phyloP scores from a whole-genome alignment of 2,888 invertebrate species.

The Druceiella hillmani region DNA sequence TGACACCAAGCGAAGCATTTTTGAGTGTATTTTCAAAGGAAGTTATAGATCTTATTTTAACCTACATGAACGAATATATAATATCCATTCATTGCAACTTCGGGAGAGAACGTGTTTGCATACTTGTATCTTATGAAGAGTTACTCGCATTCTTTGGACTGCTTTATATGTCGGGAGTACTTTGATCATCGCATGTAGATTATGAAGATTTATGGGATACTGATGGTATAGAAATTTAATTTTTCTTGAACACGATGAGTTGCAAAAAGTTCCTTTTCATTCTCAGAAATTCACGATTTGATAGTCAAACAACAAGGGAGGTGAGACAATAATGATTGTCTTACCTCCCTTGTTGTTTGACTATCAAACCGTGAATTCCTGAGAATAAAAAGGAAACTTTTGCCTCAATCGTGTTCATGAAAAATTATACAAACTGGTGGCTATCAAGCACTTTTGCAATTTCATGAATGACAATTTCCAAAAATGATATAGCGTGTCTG shows the following conservation, averaged over 20 bases:
- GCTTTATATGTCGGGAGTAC: slow-evolving; percentile 13
- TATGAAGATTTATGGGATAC: slow-evolving; percentile 15
- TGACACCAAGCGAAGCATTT: slow-evolving; percentile 2
- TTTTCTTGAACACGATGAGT: slow-evolving; percentile 11
- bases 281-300: slow-evolving; percentile 12
- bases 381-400: too few relatives aligned
- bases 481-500: slow-evolving; percentile 7
- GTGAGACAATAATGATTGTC: too few relatives aligned
- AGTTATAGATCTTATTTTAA: slow-evolving; percentile 9
- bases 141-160: slow-evolving; percentile 11
- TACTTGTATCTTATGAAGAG: slow-evolving; percentile 9
- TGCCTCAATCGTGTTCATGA: too few relatives aligned
- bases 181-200: slow-evolving; percentile 15
- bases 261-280: slow-evolving; percentile 11
- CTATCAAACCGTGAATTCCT: too few relatives aligned
- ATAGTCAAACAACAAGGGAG: slow-evolving; percentile 7
- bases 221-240: slow-evolving; percentile 12
- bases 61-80: slow-evolving; percentile 5
- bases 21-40: slow-evolving; percentile 8
- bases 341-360: too few relatives aligned
- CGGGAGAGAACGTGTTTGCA: slow-evolving; percentile 11
- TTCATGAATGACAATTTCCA: slow-evolving; percentile 12
- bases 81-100: slow-evolving; percentile 8
- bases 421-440: slow-evolving; percentile 12
- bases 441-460: slow-evolving; percentile 10